A percentile compares a stretch with the other conserved stretches of the same genome.
phyloP scores from a whole-genome alignment of 2,113 vertebrate genomes.

The Serilophus lunatus region DNA sequence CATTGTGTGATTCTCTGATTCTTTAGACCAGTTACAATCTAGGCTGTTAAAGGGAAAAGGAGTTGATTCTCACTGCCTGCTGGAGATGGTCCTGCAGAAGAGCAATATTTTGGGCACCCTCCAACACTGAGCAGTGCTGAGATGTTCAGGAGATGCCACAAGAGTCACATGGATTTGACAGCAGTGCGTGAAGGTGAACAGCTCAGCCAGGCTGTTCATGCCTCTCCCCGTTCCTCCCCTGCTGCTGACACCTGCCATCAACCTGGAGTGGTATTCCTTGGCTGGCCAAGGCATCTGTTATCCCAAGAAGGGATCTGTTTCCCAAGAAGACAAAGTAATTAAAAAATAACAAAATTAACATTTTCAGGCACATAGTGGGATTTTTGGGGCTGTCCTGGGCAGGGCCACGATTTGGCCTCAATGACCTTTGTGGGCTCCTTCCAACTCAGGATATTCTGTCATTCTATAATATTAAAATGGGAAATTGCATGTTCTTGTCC shows the following conservation, averaged over 20 bases:
- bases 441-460: no score
- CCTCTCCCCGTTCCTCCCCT: not conserved
- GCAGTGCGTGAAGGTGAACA: not conserved
- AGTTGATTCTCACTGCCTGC: not conserved
- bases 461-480: not conserved
- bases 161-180: not conserved
- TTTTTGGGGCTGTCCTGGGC: not conserved
- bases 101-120: not conserved
- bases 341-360: not conserved
- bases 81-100: not conserved
- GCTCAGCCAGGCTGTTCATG: not conserved
- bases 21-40: not conserved
- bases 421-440: no score
- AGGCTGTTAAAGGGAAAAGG: not conserved
- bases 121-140: not conserved
- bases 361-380: not conserved
- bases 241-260: not conserved
- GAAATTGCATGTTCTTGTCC: not conserved
- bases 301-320: no score
- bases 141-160: not conserved
- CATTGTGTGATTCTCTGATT: no score
- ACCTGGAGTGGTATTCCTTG: not conserved
- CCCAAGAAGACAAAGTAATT: not conserved
- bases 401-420: not conserved
- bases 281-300: not conserved